A percentile compares a stretch with the other conserved stretches of the same genome.
These are phyloP conservation scores for Fissipunctia ypsillon DNA, from an alignment of 2,888 invertebrate species.

Conservation along the genomic window DNA sequence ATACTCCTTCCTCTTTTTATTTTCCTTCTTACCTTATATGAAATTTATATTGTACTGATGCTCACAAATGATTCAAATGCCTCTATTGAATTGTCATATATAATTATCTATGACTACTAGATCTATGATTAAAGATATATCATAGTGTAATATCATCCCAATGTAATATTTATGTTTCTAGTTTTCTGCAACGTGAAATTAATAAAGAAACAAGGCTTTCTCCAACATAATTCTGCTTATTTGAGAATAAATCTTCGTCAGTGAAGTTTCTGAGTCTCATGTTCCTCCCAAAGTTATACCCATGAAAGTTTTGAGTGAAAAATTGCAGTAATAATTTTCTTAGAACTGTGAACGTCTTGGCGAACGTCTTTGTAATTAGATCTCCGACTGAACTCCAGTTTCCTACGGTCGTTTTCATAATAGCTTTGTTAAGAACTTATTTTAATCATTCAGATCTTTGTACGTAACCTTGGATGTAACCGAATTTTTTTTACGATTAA, in stretches of 20 bases:
- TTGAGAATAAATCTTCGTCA: conserved; percentile 76
- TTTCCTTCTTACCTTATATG: background rate
- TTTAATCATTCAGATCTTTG: conserved; percentile 66
- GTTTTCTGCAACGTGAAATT: background rate
- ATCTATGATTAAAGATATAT: background rate
- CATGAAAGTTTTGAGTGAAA: conserved; percentile 86
- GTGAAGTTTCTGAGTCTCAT: conserved; percentile 71
- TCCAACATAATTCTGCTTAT: conserved; percentile 75
- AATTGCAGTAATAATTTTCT: conserved; percentile 86
- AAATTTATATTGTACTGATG: background rate
- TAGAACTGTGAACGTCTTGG: conserved; percentile 80
- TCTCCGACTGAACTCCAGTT: conserved; percentile 77
- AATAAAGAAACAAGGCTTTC: conserved; percentile 8
- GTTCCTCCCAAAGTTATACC: conserved; percentile 76
- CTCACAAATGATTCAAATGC: background rate
- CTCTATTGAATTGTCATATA: background rate
- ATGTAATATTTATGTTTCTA: background rate
- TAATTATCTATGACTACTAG: background rate
- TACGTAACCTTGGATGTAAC: conserved; percentile 32
- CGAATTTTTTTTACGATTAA: conserved; percentile 51
- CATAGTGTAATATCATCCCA: background rate
- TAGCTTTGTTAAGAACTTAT: conserved; percentile 79
- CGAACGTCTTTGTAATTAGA: conserved; percentile 83
- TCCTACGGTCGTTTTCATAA: conserved; percentile 78
- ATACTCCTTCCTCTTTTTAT: no score